Base-by-base conservation (phyloP, 1,140 invertebrate species). In the Eupeodes corollae region DNA sequence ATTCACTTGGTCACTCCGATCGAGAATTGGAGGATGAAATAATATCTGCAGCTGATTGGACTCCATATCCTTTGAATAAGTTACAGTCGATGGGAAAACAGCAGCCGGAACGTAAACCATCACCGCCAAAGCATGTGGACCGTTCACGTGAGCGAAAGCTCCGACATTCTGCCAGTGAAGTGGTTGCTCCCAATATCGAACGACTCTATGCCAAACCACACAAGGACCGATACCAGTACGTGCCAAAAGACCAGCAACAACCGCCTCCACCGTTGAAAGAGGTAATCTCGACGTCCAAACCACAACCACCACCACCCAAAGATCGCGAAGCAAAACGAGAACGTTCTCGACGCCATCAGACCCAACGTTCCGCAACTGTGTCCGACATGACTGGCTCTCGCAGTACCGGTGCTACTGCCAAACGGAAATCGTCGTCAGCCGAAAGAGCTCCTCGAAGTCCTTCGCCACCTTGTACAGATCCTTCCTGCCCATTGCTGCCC, bases 221-320 rank as follows among this genome's bases (percentile, higher is more conserved):
- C 56, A 68, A 64, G 45, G 61, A 63, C 12, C 62, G 65, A 42
- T 68, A 68, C 57, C 66, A 68, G 43, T 68, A 66, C 44, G 61
- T 66, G 48, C 61, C 63, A 42, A 67, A 67, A 45, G 46, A 51
- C 11, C 45, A 47, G 38, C 53, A 47, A 48, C 45, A 35, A 39
- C 51, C 46, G 14, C 34, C 40, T 9, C 30, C 26, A 35, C 43
- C 43, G 16, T 33, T 48, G 42, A 26, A 26, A 8, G 21, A 26
- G 21, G 21, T 8, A 26, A 26, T 15, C 30, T 14, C 14, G 26
- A 31, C 19, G 34, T 41, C 46, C 38, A 41, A 26, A 16, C 16
- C 13, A 26, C 21, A 26, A 26, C 42, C 53, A 48, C 39, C 16
- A 34, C 30, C 33, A 11, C 15, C 15, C 33, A 30, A 46, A 15